Base-by-base conservation (phyloP, 1,140 invertebrate species). In the Pogonomyrmex californicus region DNA sequence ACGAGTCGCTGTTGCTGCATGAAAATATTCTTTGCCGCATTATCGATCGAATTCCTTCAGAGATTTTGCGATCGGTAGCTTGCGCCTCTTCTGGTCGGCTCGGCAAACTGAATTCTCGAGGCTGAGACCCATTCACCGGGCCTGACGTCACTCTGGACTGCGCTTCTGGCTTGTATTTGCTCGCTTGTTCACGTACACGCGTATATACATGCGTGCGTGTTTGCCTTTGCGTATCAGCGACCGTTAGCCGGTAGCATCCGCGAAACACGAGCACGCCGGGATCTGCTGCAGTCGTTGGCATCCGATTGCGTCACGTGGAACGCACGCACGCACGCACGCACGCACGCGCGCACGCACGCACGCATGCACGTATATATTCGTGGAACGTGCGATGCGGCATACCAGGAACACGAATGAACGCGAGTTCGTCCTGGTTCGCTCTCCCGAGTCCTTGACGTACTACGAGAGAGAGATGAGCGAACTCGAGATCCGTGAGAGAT, bases 401-500 rank as follows among this genome's bases (percentile, higher is more conserved):
- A 70, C 51, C 56, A 70, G 62, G 33, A 44, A 38, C 33, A 58
- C 41, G 23, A 70, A 86, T 36, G 12, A 65, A 82, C 58, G 63
- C 54, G 85, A 85, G 85, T 68, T 68, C 65, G 65, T 78, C 71
- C 47, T 51, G 63, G 23, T 49, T 86, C 38, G 49, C 56, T 56
- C 77, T 73, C 54, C 68, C 30, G 82, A 91, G 86, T 90, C 89
- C 90, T 90, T 91, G 90, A 85, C 83, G 62, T 89, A 76, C 66
- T 85, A 81, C 78, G 54, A 60, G 79, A 56, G 86, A 87, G 78
- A 90, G 85, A 90, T 86, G 89, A 90, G 86, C 88, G 79, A 90
- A 89, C 86, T 78, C 82, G 88, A 91, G 88, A 91, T 88, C 89
- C 90, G 89, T 90, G 89, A 90, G 88, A 90, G 86, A 87, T 75